Percentiles rank a stretch among this genome's conserved stretches.
Conservation (phyloP, 2,888 invertebrate genomes). For the Lysandra coridon region DNA sequence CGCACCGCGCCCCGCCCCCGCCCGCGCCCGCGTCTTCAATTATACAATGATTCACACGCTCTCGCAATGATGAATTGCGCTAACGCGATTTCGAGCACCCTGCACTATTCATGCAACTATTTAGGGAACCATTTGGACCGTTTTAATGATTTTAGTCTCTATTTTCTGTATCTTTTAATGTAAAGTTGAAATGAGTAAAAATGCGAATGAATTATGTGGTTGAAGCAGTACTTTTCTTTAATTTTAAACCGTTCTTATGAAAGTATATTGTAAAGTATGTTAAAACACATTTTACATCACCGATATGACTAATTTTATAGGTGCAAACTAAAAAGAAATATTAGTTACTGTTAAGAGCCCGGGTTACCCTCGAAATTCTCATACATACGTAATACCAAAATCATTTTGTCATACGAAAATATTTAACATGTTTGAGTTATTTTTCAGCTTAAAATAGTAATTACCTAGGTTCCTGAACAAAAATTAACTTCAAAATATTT, state of each 20-base stretch:
- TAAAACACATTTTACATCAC: neutral
- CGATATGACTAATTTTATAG: neutral
- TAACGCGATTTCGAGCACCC: slow-evolving; percentile 26
- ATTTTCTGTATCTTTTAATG: neutral
- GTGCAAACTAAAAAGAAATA: neutral
- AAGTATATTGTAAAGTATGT: too few relatives aligned
- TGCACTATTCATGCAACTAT: slow-evolving; percentile 25
- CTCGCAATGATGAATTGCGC: slow-evolving; percentile 58
- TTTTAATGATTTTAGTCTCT: slow-evolving; percentile 3
- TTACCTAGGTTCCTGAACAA: too few relatives aligned
- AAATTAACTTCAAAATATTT: too few relatives aligned
- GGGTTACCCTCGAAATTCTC: too few relatives aligned
- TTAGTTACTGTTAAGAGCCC: neutral
- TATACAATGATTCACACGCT: slow-evolving; percentile 77
- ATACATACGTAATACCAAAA: too few relatives aligned
- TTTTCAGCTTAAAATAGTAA: too few relatives aligned
- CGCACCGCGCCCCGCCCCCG: slow-evolving; percentile 47
- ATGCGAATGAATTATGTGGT: too few relatives aligned
- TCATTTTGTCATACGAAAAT: too few relatives aligned
- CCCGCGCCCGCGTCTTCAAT: slow-evolving; percentile 61
- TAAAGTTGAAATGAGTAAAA: too few relatives aligned
- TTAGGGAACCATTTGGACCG: slow-evolving; percentile 13
- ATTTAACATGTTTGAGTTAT: too few relatives aligned
- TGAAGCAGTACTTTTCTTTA: too few relatives aligned
- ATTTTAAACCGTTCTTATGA: too few relatives aligned